Evolutionary conservation across 23 tunicate species (phyloP).

Genomic region (Phallusia fumigata): DNA sequence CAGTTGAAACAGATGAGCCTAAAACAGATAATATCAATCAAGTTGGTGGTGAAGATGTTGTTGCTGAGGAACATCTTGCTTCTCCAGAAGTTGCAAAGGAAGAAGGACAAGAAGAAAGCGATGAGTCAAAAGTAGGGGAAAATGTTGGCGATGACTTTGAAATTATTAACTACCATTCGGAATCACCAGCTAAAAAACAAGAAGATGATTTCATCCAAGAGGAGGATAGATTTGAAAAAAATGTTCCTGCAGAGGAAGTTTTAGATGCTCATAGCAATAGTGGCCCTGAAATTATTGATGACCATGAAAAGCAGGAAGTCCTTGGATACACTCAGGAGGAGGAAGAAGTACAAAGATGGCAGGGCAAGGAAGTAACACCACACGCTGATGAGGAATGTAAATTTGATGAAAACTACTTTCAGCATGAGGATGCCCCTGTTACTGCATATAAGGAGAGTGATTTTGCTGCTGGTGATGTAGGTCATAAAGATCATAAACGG

Average conservation of each 20-base stretch:
- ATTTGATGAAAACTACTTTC: neutral
- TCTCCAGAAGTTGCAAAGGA: neutral
- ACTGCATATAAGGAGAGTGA: neutral
- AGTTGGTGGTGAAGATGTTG: neutral
- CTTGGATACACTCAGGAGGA: no score
- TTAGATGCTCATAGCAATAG: neutral
- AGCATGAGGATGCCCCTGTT: neutral
- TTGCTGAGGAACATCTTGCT: neutral
- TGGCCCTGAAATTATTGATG: neutral
- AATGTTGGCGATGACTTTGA: neutral
- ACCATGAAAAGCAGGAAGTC: neutral
- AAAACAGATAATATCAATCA: no score
- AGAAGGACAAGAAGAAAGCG: neutral
- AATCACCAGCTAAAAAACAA: neutral
- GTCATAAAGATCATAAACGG: neutral
- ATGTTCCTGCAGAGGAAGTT: neutral
- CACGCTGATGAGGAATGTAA: neutral
- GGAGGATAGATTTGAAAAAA: neutral
- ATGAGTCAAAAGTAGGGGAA: neutral
- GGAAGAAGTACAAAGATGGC: no score
- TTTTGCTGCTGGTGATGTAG: conserved; percentile 1
- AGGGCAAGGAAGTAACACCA: neutral
- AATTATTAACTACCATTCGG: neutral
- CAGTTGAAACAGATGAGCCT: no score
- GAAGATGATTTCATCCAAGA: neutral